These are phyloP conservation scores for Neelides folsomi DNA, from an alignment of 2,888 invertebrate species.

Conservation along the genomic window DNA sequence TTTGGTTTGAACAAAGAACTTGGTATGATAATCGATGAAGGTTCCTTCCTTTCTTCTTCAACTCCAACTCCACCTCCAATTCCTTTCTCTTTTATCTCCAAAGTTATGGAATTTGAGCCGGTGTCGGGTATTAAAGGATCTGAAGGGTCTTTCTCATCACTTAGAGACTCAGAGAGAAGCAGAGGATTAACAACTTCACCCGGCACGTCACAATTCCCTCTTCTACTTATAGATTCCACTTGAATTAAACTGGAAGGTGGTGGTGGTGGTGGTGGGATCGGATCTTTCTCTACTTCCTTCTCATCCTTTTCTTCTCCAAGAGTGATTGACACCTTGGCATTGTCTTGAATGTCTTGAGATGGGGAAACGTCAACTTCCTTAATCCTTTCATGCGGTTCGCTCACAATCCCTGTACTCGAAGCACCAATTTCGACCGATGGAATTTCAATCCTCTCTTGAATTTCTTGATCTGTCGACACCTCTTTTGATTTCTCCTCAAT, in stretches of 20 bases:
- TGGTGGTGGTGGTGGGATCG: conserved; percentile 12
- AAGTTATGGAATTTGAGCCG: not conserved
- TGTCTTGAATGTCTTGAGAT: not conserved
- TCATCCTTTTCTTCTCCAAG: conserved; percentile 2
- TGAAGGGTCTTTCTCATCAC: not conserved
- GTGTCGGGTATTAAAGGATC: not conserved
- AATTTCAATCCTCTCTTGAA: conserved; percentile 1
- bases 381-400: not conserved
- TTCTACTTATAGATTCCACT: not conserved
- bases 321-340: not conserved
- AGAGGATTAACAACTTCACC: not conserved
- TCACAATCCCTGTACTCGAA: not conserved
- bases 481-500: not conserved
- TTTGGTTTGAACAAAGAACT: not conserved
- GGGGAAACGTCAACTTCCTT: not conserved
- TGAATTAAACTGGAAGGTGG: conserved; percentile 4
- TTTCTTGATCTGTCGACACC: conserved; percentile 6
- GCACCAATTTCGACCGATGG: not conserved
- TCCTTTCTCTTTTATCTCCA: not conserved
- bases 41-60: not conserved
- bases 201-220: not conserved
- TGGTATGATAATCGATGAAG: not conserved
- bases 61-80: not conserved
- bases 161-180: not conserved
- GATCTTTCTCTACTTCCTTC: conserved; percentile 4